phyloP scores from a whole-genome alignment of 2,113 vertebrate species.

The Pelvicachromis taeniatus region DNA sequence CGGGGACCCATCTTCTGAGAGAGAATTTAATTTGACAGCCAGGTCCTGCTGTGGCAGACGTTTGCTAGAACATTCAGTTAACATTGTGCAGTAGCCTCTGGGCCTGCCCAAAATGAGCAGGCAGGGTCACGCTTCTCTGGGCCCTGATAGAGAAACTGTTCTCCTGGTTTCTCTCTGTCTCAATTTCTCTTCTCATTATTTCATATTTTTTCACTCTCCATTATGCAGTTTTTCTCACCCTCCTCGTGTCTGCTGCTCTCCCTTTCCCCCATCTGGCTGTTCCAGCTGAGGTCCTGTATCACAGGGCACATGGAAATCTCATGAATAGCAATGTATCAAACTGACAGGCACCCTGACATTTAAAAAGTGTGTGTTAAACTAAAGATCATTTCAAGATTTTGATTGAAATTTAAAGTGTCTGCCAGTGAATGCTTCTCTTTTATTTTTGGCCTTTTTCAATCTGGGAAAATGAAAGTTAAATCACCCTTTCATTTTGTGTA shows the following conservation, averaged over 20 bases:
- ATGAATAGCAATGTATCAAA: slow-evolving; percentile 73
- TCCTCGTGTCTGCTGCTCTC: not conserved
- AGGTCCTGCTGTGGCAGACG: slow-evolving; percentile 2
- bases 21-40: slow-evolving; percentile 21
- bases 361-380: slow-evolving; percentile 27
- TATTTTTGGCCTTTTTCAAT: not conserved
- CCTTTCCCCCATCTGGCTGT: slow-evolving; percentile 11
- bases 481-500: not conserved
- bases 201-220: not conserved
- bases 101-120: not conserved
- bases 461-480: not conserved
- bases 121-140: slow-evolving; percentile 27
- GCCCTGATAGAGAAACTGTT: slow-evolving; percentile 34
- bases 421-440: not conserved
- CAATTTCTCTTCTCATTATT: slow-evolving; percentile 46
- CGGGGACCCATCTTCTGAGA: not conserved
- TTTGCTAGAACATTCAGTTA: slow-evolving; percentile 24
- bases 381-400: slow-evolving; percentile 41
- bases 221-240: not conserved
- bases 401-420: not conserved
- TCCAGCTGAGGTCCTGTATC: slow-evolving; percentile 53
- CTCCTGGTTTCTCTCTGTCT: slow-evolving; percentile 10
- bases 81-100: slow-evolving; percentile 16
- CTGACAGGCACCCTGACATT: slow-evolving; percentile 39
- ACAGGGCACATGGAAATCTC: slow-evolving; percentile 59